Evolutionary conservation across 53 echinoderm and acorn worm genomes (phyloP).

Genomic region (Hippasteria phrygiana): DNA sequence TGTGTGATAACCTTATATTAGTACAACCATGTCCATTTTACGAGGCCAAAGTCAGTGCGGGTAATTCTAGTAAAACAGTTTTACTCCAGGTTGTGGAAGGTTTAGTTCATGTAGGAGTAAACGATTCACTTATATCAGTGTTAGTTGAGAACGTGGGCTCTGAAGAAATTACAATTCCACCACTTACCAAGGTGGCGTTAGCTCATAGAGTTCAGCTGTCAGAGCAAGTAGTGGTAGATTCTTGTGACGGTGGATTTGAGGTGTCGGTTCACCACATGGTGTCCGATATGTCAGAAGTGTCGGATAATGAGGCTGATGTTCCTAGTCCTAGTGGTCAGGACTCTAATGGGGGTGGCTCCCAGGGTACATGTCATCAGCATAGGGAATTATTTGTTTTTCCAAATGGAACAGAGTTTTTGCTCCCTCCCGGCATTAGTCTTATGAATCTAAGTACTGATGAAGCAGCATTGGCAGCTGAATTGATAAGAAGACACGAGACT

Average conservation of each 20-base stretch:
- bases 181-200: neutral
- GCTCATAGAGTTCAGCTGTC: neutral
- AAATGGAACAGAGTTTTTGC: neutral
- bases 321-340: neutral
- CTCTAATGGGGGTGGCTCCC: neutral
- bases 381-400: neutral
- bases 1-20: neutral
- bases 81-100: neutral
- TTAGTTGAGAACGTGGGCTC: neutral
- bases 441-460: neutral
- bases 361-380: neutral
- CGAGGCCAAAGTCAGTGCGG: no score
- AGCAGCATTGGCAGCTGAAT: neutral
- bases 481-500: neutral
- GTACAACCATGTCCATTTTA: neutral
- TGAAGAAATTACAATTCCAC: neutral
- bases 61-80: neutral
- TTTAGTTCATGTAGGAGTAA: neutral
- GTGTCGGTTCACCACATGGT: neutral
- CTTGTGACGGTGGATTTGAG: neutral
- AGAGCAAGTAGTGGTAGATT: slow-evolving; percentile 12
- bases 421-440: neutral
- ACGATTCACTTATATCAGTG: neutral
- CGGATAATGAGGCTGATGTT: neutral
- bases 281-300: neutral